Evolutionary conservation across 64 coral and sea anemone genomes (phyloP), one percentile per base, ranked within the genome.

Genomic region (Cladopsammia gracilis): DNA sequence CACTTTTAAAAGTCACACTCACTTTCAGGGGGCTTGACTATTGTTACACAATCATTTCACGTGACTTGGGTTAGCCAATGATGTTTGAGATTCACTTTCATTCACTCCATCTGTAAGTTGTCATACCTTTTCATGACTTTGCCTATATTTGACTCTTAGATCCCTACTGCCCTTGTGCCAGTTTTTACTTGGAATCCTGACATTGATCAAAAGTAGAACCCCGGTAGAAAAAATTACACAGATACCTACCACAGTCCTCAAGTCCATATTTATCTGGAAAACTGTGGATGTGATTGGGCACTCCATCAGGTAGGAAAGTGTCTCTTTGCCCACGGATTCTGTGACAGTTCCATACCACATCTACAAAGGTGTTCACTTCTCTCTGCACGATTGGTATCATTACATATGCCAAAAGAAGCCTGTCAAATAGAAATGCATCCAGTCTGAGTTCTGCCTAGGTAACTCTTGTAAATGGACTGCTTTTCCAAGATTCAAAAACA

Each of bases 361-460:
- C 86, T 73, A 70, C 68, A 71, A 88, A 88, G 49, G 70, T 74
- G 53, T 88, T 70, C 48, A 88, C 47, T 71, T 88, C 86, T 48
- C 53, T 88, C 19, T 88, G 86, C 10, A 88, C 18, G 10, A 57
- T 51, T 51, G 86, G 86, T 68, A 73, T 74, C 86, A 52, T 71
- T 45, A 91, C 69, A 61, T 71, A 95, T 43, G 80, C 88, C 56
- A 95, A 71, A 64, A 95, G 85, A 72, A 90, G 66, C 62, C 88
- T 90, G 70, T 76, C 47, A 76, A 76, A 48, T 49, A 76, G 73
- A 67, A 67, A 67, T 67, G 64, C 64, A 66, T 66, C 45, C 73
- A 75, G 73, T 51, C 73, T 48, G 73, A 48, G 73, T 26, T 71
- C 68, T 71, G 68, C 23, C 23, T 34, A 7, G n/a, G 23, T 25